phyloP scores from a whole-genome alignment of 2,797 vertebrate species.

The Chloroceryle inda region DNA sequence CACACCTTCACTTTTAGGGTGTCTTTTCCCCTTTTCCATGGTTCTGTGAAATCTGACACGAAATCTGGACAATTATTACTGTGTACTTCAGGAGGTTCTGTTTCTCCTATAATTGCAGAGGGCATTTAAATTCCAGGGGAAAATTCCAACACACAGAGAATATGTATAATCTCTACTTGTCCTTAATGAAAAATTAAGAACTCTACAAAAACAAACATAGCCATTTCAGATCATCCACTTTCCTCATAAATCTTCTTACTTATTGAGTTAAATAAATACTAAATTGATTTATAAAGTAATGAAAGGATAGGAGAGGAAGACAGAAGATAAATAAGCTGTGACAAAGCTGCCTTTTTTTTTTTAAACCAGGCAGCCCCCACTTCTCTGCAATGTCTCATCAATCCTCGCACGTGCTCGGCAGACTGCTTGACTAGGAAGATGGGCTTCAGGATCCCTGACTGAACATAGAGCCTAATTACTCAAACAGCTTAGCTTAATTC shows the following conservation, averaged over 20 bases:
- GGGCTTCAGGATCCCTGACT: not conserved
- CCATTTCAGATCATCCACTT: not conserved
- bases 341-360: not conserved
- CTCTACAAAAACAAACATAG: not conserved
- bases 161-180: not conserved
- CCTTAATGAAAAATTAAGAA: not conserved
- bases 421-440: not conserved
- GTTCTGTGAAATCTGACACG: not conserved
- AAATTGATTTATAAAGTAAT: not conserved
- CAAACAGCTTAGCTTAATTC: not conserved
- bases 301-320: not conserved
- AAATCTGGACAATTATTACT: not conserved
- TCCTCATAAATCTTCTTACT: not conserved
- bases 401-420: not conserved
- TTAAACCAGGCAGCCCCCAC: fast-evolving
- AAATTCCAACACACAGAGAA: not conserved
- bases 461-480: not conserved
- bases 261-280: not conserved
- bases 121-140: not conserved
- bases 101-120: not conserved
- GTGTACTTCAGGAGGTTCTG: not conserved
- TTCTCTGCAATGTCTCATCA: not conserved
- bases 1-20: not conserved
- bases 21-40: not conserved
- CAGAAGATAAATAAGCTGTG: not conserved